These are phyloP conservation scores for Bursaphelenchus mucronatus DNA, from an alignment of 1,140 invertebrate species.

Conservation along the genomic window DNA sequence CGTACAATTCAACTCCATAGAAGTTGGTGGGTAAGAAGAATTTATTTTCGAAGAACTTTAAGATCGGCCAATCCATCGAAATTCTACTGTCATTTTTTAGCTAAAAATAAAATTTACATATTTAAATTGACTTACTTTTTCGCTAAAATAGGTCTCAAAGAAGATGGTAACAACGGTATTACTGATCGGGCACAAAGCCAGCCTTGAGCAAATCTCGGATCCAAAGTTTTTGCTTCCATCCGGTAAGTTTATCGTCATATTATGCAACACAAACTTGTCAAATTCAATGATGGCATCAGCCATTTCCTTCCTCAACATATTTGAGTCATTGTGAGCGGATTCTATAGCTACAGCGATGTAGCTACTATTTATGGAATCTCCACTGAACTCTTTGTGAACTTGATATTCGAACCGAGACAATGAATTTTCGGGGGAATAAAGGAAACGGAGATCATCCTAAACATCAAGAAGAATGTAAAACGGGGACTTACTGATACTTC, in stretches of 20 bases:
- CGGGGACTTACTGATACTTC: constrained; percentile 37
- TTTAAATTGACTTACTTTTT: constrained; percentile 43
- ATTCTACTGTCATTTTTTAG: constrained; percentile 51
- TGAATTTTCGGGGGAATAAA: constrained; percentile 57
- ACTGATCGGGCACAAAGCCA: constrained; percentile 45
- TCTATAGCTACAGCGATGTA: constrained; percentile 52
- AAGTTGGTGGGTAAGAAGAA: constrained; percentile 59
- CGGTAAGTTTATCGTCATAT: constrained; percentile 51
- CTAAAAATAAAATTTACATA: constrained; percentile 30
- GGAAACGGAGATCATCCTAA: constrained; percentile 56
- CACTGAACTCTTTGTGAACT: constrained; percentile 55
- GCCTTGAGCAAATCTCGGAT: constrained; percentile 46
- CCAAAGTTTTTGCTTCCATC: constrained; percentile 51
- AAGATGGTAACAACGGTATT: constrained; percentile 55
- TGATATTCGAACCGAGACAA: constrained; percentile 54
- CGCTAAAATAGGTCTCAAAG: constrained; percentile 55
- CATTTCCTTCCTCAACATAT: constrained; percentile 49
- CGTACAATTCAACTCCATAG: constrained; percentile 53
- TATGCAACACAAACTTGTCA: constrained; percentile 47
- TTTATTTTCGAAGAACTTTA: constrained; percentile 59
- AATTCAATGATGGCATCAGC: constrained; percentile 40
- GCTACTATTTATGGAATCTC: constrained; percentile 56
- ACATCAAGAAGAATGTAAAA: constrained; percentile 25
- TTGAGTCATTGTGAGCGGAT: constrained; percentile 32
- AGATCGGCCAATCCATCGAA: constrained; percentile 51